phyloP scores from a whole-genome alignment of 2,797 vertebrate genomes.

The Epinephelus coioides region DNA sequence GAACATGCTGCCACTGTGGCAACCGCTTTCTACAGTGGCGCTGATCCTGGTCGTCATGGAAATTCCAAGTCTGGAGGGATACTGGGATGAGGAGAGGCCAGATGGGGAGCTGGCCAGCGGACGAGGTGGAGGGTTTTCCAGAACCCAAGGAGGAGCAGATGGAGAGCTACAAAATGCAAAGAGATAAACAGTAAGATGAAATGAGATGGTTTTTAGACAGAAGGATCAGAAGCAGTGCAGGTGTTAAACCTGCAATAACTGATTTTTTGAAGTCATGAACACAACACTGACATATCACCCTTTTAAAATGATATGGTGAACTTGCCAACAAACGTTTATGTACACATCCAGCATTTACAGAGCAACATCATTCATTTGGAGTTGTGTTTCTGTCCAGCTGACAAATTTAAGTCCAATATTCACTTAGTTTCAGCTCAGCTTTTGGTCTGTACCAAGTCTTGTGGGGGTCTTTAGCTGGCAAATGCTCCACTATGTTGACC shows the following conservation, averaged over 20 bases:
- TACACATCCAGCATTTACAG: neutral
- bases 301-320: too few species aligned
- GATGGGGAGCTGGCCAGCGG: conserved; percentile 85
- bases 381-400: neutral
- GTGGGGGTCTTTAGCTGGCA: neutral
- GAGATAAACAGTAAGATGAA: neutral
- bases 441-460: neutral
- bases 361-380: neutral
- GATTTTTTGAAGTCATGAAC: neutral
- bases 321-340: too few species aligned
- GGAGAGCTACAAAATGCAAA: conserved; percentile 56
- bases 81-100: conserved; percentile 78
- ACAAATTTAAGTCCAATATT: neutral
- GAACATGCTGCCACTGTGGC: conserved; percentile 91
- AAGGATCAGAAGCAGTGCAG: neutral
- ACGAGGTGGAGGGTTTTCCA: conserved; percentile 91
- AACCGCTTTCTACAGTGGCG: conserved; percentile 90
- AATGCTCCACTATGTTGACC: neutral
- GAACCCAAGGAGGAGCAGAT: conserved; percentile 83
- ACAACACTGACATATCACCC: too few species aligned
- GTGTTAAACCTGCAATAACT: neutral
- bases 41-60: conserved; percentile 90
- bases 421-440: neutral
- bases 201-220: neutral
- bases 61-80: conserved; percentile 85